Evolutionary conservation across 2,797 vertebrate species (phyloP).

Genomic region (Epinephelus awoara): DNA sequence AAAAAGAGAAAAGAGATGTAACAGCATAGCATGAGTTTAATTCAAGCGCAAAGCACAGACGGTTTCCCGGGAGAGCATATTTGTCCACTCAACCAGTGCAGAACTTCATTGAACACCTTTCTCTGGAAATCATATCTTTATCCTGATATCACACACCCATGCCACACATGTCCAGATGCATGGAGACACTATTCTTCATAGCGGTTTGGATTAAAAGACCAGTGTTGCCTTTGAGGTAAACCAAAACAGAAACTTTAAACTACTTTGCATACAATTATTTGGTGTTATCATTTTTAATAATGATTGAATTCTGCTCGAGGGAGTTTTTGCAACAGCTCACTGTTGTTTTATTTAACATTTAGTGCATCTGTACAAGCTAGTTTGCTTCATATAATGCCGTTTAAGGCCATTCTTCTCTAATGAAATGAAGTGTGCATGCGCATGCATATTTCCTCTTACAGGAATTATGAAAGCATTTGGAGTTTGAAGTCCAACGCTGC

Average conservation of each 20-base stretch:
- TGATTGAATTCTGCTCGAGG: constrained; percentile 19
- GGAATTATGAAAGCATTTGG: constrained; percentile 41
- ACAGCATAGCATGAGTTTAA: constrained; percentile 58
- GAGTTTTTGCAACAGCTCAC: constrained; percentile 9
- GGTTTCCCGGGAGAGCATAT: constrained; percentile 74
- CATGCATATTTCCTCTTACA: constrained; percentile 27
- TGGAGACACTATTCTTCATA: neutral
- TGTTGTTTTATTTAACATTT: constrained; percentile 22
- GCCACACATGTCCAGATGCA: constrained; percentile 32
- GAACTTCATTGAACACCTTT: constrained; percentile 78
- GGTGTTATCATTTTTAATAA: constrained; percentile 10
- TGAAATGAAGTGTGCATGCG: constrained; percentile 11
- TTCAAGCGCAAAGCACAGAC: constrained; percentile 71
- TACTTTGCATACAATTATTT: neutral
- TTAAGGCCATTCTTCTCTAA: constrained; percentile 5
- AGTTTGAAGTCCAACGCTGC: constrained; percentile 43
- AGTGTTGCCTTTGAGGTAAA: constrained; percentile 6
- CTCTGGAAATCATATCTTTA: constrained; percentile 69
- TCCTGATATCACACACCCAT: constrained; percentile 55
- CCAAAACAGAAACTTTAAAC: neutral
- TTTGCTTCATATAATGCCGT: neutral
- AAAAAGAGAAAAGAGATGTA: constrained; percentile 64
- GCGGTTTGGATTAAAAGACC: neutral
- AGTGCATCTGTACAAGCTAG: neutral
- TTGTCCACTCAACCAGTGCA: constrained; percentile 77